phyloP scores from a whole-genome alignment of 1,140 invertebrate genomes.

The Trachymyrmex septentrionalis region DNA sequence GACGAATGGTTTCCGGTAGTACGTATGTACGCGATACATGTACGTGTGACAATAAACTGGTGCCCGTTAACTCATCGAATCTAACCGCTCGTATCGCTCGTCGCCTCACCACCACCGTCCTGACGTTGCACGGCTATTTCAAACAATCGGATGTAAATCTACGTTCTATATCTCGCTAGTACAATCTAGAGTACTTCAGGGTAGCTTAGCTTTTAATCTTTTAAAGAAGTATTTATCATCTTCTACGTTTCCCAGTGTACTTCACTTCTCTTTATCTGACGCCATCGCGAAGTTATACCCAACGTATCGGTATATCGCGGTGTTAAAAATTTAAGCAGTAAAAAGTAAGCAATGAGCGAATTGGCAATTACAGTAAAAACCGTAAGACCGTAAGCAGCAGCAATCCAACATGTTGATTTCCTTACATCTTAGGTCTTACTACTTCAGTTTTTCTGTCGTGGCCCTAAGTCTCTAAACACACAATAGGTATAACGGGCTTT shows the following conservation, averaged over 20 bases:
- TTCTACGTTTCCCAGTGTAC: not conserved
- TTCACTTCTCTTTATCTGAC: not conserved
- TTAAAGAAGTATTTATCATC: too few species aligned
- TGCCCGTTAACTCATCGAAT: slow-evolving; percentile 41
- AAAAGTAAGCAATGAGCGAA: too few species aligned
- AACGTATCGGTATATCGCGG: too few species aligned
- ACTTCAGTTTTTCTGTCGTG: too few species aligned
- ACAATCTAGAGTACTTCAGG: not conserved
- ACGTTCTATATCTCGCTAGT: not conserved
- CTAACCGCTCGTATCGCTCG: slow-evolving; percentile 23
- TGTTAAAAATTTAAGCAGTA: too few species aligned
- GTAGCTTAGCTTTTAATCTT: not conserved
- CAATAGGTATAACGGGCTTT: too few species aligned
- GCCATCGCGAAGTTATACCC: not conserved
- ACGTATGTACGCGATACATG: slow-evolving; percentile 25
- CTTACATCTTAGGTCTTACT: too few species aligned
- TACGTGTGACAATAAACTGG: slow-evolving; percentile 68
- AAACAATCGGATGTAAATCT: not conserved
- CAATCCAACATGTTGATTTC: too few species aligned
- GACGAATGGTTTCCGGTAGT: slow-evolving; percentile 73
- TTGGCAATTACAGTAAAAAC: too few species aligned
- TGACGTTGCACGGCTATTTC: not conserved
- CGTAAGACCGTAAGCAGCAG: too few species aligned
- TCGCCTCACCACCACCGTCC: not conserved
- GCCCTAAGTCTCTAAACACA: too few species aligned